phyloP scores from a whole-genome alignment of 2,113 vertebrate species.

The Bubo scandiacus region DNA sequence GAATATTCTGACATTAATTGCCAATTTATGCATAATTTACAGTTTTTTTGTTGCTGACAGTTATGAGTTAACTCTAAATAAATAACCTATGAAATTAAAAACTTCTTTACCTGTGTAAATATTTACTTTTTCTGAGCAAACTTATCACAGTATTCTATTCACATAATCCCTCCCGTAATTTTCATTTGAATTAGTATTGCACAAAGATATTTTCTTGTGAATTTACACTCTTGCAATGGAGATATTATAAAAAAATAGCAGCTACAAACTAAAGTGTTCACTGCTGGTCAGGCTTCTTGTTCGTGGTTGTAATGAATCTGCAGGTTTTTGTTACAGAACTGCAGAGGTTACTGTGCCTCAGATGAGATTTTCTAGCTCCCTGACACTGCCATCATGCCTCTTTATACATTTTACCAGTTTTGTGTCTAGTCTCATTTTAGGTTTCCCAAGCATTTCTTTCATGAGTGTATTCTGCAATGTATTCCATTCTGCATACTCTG shows the following conservation, averaged over 20 bases:
- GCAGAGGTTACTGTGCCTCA: neutral
- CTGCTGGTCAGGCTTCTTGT: neutral
- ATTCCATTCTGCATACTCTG: neutral
- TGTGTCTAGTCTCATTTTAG: neutral
- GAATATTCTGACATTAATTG: slow-evolving; percentile 2
- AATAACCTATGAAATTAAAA: neutral
- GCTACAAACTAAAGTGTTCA: neutral
- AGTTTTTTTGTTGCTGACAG: neutral
- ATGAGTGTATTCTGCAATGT: neutral
- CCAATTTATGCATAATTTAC: neutral
- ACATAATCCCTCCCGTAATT: neutral
- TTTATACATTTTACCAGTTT: neutral
- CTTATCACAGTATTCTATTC: neutral
- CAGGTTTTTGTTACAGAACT: neutral
- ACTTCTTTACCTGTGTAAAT: neutral
- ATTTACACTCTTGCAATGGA: neutral
- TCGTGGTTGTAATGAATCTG: neutral
- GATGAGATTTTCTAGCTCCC: neutral
- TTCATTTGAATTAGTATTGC: neutral
- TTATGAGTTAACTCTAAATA: neutral
- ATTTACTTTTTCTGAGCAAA: neutral
- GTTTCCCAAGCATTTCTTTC: neutral
- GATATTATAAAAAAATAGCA: neutral
- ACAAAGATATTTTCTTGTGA: neutral
- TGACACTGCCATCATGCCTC: neutral